Percentiles rank a stretch among this genome's conserved stretches.
These are phyloP conservation scores for Polymixis lichenea DNA, from an alignment of 2,888 invertebrate species.

Conservation along the genomic window DNA sequence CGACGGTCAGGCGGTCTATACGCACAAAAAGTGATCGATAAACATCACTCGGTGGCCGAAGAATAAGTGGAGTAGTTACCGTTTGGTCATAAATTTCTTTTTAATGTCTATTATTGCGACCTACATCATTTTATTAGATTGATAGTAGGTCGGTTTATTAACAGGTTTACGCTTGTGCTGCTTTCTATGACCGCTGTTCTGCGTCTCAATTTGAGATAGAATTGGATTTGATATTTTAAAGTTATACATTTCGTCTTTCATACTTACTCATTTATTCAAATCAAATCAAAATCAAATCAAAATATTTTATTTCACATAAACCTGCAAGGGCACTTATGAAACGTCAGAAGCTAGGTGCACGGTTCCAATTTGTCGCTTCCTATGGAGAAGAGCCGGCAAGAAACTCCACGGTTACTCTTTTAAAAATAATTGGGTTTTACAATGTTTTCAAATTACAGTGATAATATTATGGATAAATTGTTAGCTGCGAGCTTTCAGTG, in stretches of 20 bases:
- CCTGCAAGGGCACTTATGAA: too few species aligned
- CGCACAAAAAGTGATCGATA: slow-evolving; percentile 75
- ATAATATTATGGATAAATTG: too few species aligned
- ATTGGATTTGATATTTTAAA: neutral
- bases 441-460: too few species aligned
- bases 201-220: slow-evolving; percentile 13
- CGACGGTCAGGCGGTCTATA: slow-evolving; percentile 51
- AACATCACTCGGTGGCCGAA: slow-evolving; percentile 50
- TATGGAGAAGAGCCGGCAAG: too few species aligned
- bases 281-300: too few species aligned
- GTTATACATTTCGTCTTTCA: neutral
- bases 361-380: too few species aligned
- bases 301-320: too few species aligned
- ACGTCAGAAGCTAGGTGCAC: too few species aligned
- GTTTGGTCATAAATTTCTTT: slow-evolving; percentile 35
- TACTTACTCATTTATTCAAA: too few species aligned
- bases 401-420: too few species aligned
- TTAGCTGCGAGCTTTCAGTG: neutral
- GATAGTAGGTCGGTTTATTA: slow-evolving; percentile 29
- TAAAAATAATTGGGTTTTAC: too few species aligned
- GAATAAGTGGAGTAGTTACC: slow-evolving; percentile 53
- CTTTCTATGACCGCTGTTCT: slow-evolving; percentile 37
- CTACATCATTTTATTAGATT: slow-evolving; percentile 33
- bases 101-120: slow-evolving; percentile 33
- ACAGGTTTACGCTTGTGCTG: slow-evolving; percentile 25